Base-by-base conservation (phyloP, 2,888 invertebrate species). In the Autographa pulchrina region DNA sequence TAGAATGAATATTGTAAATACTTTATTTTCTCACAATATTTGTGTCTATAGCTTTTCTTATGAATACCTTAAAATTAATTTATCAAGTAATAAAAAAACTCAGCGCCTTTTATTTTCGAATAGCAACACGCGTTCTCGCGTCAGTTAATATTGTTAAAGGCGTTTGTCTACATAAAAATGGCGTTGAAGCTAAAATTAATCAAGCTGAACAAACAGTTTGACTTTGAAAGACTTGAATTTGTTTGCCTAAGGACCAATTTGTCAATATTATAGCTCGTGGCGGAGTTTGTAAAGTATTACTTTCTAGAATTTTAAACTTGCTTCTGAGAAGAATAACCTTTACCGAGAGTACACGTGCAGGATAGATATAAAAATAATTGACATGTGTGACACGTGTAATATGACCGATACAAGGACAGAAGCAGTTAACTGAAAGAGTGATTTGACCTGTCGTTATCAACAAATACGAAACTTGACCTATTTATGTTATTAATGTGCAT, bases 251-350 rank as follows among this genome's bases (percentile, higher is more conserved):
- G 20, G 66, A 61, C 79, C 76, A 78, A 85, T 87, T 86, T 86
- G 83, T 86, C 85, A 86, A 86, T 83, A 86, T 80, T 59, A 74
- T 77, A 83, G 62, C 77, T 77, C 64, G 63, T n/a, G 38, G 16
- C 62, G 56, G 65, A 8, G 70, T 68, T 77, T 61, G 62, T 68
- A 64, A 75, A 82, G 74, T 13, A 62, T 56, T 64, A 3, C 8
- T 14, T 18, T 61, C 56, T 35, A n/a, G n/a, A 48, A n/a, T n/a
- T 32, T 25, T 35, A 6, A n/a, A 54, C 16, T 52, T 8, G 11
- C 0, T 9, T 9, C 38, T 38, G 25, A 48, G 11, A 60, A 20
- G 48, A 48, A 48, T 48, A n/a, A 48, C n/a, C 48, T 48, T 48
- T 48, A n/a, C 16, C 0, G 8, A n/a, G n/a, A 7, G n/a, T 48